These are phyloP conservation scores for Channa striata DNA, from an alignment of 2,797 vertebrate species.

Conservation along the genomic window DNA sequence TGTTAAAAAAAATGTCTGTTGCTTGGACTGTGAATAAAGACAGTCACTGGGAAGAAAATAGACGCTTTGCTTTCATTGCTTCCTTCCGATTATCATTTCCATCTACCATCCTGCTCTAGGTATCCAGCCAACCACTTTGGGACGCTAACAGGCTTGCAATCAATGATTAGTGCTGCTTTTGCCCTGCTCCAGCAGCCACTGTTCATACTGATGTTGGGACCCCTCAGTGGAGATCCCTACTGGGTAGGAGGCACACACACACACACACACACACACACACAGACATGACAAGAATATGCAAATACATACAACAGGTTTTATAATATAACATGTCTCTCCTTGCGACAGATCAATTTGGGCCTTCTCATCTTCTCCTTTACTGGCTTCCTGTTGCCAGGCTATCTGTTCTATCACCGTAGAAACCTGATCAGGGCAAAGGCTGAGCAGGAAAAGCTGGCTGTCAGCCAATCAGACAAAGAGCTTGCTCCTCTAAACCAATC, in stretches of 20 bases:
- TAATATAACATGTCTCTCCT: constrained; percentile 39
- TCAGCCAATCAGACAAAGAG: constrained; percentile 45
- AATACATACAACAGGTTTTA: neutral
- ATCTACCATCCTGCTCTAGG: constrained; percentile 58
- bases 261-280: constrained; percentile 13
- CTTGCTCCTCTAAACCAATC: constrained; percentile 34
- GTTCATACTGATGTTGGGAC: constrained; percentile 88
- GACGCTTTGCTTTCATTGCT: neutral
- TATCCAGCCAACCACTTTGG: constrained; percentile 92
- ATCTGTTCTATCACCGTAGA: constrained; percentile 86
- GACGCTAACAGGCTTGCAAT: constrained; percentile 91
- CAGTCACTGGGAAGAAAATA: too few species aligned
- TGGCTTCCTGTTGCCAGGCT: constrained; percentile 89
- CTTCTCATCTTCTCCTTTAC: constrained; percentile 86
- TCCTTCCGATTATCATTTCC: neutral
- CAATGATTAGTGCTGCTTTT: constrained; percentile 88
- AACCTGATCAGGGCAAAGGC: constrained; percentile 72
- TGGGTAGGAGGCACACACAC: constrained; percentile 82
- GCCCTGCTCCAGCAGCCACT: constrained; percentile 90
- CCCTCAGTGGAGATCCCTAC: constrained; percentile 85
- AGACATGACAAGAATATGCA: neutral
- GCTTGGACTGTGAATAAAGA: neutral
- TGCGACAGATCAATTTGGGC: constrained; percentile 87
- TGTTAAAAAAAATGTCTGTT: too few species aligned
- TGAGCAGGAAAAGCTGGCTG: constrained; percentile 21